Base-by-base conservation (phyloP, 2,888 invertebrate species). In the Auanema sp. region DNA sequence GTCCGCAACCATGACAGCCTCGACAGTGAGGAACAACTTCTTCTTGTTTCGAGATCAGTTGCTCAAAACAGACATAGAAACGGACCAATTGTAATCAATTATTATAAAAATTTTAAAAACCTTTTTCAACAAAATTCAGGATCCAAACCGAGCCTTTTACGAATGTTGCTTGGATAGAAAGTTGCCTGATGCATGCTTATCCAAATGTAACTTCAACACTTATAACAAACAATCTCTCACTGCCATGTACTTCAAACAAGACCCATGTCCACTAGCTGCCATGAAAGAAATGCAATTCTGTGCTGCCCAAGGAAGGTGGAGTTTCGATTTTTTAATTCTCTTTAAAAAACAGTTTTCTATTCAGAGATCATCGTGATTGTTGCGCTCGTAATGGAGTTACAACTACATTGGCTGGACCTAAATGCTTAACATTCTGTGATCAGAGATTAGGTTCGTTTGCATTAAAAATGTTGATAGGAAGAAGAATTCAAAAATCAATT, bases 231-330 rank as follows among this genome's bases (percentile, higher is more conserved):
- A 76, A n/a, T 62, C 69, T 52, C 61, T 76, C 25, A 68, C 71
- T 23, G 69, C 69, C 10, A 79, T 80, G 80, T 80, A 80, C 71
- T 78, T 80, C 72, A 80, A 80, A 57, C 76, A 80, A 51, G 80
- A 80, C 58, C 65, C 74, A 41, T 80, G 80, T 50, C 80, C 80
- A 11, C 61, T 80, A 25, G 79, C 72, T 25, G 80, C 80, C 12
- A 78, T 80, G 78, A 66, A 66, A 47, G 79, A 80, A 55, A 72
- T 80, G 63, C 80, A 80, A 52, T 79, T 78, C 69, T 79, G 79
- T 63, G 79, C 78, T 18, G 79, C 78, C 23, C 77, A 78, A 57
- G 78, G 76, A 61, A 68, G 72, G 72, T 67, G 42, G 25, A 66
- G 12, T 18, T 41, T 5, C 43, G 18, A 24, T 55, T 55, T 1